Evolutionary conservation across 2,888 invertebrate genomes (phyloP), one percentile per base, ranked within the genome.

Genomic region (Caenorhabditis sinica): DNA sequence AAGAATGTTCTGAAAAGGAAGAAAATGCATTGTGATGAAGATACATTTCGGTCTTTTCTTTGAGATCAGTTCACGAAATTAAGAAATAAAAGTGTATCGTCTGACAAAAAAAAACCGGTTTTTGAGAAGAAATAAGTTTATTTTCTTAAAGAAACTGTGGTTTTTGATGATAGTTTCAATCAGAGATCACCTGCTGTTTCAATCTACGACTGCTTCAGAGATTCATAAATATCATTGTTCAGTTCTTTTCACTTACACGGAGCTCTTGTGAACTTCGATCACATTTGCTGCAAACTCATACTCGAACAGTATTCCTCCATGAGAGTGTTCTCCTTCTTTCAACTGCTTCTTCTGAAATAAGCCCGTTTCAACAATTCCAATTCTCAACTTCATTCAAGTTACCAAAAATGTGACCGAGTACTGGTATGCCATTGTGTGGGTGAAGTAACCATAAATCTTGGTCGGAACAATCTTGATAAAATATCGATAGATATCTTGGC

Each of bases 381-480:
- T 36, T 4, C 9, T 36, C 33, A 36, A 36, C 33, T 36, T 4
- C 9, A 36, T 40, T 40, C 40, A 6, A 33, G 33, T 40, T 40
- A 94, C 93, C 90, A 93, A 90, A 94, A 97, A 96, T 90, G 97
- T 97, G 0, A 97, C 97, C 15, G 97, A 96, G 93, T 97, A 98
- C 93, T 98, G 98, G 93, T 95, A 98, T 0, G 97, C 93, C 68
- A 93, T 90, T 45, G 89, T 88, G 71, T 79, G 85, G 3, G 88
- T 75, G 65, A 92, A 90, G 28, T 86, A 74, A 1, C 91, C 90
- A 80, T 89, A 90, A n/a, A 98, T 96, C 92, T 96, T 96, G 0
- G 98, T 98, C 0, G 98, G 97, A 0, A 98, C 98, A 20, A 98
- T 96, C 94, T 97, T 96, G 68, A 98, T 95, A 92, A 97, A 98